phyloP scores from a whole-genome alignment of 2,797 vertebrate genomes.

The Notamacropus eugenii region DNA sequence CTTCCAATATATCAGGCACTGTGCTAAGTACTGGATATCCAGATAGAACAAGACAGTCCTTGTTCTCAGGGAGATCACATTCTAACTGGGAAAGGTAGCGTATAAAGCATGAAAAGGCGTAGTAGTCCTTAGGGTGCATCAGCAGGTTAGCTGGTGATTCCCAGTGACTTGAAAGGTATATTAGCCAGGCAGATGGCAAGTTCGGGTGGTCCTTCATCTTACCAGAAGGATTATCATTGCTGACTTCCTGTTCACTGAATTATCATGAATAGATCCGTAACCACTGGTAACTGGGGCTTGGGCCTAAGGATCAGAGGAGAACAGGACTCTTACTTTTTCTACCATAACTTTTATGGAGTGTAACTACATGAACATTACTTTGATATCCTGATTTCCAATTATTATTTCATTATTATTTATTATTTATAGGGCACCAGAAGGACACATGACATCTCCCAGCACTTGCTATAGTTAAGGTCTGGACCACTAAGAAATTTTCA shows the following conservation, averaged over 20 bases:
- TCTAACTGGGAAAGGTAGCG: neutral
- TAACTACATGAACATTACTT: neutral
- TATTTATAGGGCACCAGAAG: neutral
- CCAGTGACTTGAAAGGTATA: neutral
- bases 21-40: neutral
- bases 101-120: neutral
- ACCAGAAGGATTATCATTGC: neutral
- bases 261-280: neutral
- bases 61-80: neutral
- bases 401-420: conserved; percentile 29
- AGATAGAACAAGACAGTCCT: neutral
- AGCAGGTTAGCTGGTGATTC: neutral
- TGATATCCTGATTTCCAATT: neutral
- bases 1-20: neutral
- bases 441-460: neutral
- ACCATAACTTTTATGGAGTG: neutral
- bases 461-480: neutral
- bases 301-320: neutral
- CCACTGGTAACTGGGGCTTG: neutral
- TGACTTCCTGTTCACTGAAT: neutral
- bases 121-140: neutral
- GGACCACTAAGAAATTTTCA: neutral
- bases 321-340: neutral
- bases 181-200: neutral
- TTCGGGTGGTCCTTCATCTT: neutral